Conservation (phyloP, 92 coral and sea anemone species). For the Epizoanthus illoricatus region DNA sequence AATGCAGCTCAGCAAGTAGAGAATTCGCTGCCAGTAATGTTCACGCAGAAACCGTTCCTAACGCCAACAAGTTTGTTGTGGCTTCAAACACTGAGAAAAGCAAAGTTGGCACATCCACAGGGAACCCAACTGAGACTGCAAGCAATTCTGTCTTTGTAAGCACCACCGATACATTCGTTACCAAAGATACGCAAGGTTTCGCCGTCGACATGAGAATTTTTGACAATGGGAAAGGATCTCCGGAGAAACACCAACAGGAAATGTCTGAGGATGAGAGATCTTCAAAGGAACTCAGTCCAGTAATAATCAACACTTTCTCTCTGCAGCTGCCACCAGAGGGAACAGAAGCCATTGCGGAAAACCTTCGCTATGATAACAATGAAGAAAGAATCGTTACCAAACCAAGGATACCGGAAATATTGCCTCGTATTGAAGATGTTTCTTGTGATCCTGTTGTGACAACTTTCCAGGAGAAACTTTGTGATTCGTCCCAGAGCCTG, state of each 20-base stretch:
- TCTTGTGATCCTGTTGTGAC: background rate
- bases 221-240: background rate
- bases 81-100: background rate
- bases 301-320: constrained; percentile 26
- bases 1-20: background rate
- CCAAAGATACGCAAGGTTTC: background rate
- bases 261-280: background rate
- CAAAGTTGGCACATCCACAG: background rate
- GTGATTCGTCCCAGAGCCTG: background rate
- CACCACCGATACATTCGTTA: background rate
- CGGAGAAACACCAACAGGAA: too few relatives aligned
- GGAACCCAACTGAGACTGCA: background rate
- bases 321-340: background rate
- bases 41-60: background rate
- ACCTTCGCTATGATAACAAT: background rate
- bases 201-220: background rate
- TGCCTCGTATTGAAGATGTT: background rate
- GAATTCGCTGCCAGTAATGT: background rate
- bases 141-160: background rate
- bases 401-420: background rate
- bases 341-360: background rate
- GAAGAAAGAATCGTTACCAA: background rate
- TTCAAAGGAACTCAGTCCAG: constrained; percentile 1
- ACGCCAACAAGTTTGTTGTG: background rate
- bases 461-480: background rate